These are phyloP conservation scores for Calephelis nemesis DNA, from an alignment of 1,140 invertebrate genomes.

Conservation along the genomic window DNA sequence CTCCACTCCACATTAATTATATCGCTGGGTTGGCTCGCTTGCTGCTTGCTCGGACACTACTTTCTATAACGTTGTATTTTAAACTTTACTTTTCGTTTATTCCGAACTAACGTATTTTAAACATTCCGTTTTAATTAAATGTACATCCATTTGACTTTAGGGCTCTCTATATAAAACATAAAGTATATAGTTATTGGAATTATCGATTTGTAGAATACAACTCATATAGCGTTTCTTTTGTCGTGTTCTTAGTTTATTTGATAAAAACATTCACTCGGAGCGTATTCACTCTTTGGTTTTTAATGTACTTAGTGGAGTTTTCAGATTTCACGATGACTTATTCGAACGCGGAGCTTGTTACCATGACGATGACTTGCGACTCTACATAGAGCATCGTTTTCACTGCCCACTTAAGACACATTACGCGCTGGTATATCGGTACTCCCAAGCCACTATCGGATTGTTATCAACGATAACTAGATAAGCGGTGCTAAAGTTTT, in stretches of 20 bases:
- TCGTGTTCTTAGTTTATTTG: not conserved
- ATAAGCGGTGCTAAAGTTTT: conserved; percentile 4
- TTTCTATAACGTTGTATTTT: conserved; percentile 63
- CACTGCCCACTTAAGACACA: not conserved
- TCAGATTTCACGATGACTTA: too few species aligned
- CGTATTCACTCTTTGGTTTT: too few species aligned
- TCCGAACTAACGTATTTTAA: conserved; percentile 3
- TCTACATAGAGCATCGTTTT: too few species aligned
- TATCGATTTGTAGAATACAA: conserved; percentile 1
- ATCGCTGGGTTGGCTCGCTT: conserved; percentile 67
- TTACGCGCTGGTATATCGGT: not conserved
- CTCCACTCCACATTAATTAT: conserved; percentile 75
- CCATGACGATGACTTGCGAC: too few species aligned
- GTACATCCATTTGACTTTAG: conserved; percentile 11
- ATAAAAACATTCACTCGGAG: not conserved
- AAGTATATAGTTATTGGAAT: not conserved
- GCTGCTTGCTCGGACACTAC: conserved; percentile 67
- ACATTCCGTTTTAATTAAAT: conserved; percentile 18
- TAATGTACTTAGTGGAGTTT: too few species aligned
- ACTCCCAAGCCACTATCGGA: not conserved
- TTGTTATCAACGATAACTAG: conserved; percentile 5
- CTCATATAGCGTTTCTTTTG: not conserved
- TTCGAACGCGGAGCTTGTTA: too few species aligned
- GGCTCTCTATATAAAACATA: not conserved
- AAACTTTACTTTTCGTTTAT: conserved; percentile 28